Evolutionary conservation across 2,888 invertebrate species (phyloP).

Genomic region (Rhingia rostrata): DNA sequence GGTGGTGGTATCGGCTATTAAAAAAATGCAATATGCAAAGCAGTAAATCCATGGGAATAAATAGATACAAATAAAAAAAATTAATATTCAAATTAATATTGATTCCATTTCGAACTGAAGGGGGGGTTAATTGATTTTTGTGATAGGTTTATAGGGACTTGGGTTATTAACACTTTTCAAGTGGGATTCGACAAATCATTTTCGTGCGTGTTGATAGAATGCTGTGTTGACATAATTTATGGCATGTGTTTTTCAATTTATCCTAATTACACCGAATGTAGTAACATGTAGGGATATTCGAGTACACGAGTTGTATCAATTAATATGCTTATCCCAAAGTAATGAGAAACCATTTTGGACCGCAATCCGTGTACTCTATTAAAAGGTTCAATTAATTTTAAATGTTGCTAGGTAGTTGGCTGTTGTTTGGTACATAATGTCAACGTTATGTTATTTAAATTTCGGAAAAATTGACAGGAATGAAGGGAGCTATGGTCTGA

Average conservation of each 20-base stretch:
- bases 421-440: no score
- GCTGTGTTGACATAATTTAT: background rate
- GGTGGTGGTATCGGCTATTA: background rate
- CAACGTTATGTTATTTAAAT: no score
- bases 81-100: slow-evolving; percentile 26
- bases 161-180: slow-evolving; percentile 4
- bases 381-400: no score
- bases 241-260: slow-evolving; percentile 9
- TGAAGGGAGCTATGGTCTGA: no score
- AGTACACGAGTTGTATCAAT: background rate
- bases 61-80: slow-evolving; percentile 17
- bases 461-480: no score
- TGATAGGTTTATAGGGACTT: slow-evolving; percentile 6
- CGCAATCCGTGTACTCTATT: no score
- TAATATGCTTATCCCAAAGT: no score
- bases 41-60: slow-evolving; percentile 38
- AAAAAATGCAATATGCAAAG: slow-evolving; percentile 29
- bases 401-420: no score
- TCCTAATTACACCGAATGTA: slow-evolving; percentile 11
- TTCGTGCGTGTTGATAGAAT: background rate
- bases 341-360: no score
- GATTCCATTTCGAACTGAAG: background rate
- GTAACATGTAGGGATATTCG: background rate
- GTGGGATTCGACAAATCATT: background rate
- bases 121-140: slow-evolving; percentile 8